Evolutionary conservation across 1,140 invertebrate genomes (phyloP).

Genomic region (Campoletis sonorensis): DNA sequence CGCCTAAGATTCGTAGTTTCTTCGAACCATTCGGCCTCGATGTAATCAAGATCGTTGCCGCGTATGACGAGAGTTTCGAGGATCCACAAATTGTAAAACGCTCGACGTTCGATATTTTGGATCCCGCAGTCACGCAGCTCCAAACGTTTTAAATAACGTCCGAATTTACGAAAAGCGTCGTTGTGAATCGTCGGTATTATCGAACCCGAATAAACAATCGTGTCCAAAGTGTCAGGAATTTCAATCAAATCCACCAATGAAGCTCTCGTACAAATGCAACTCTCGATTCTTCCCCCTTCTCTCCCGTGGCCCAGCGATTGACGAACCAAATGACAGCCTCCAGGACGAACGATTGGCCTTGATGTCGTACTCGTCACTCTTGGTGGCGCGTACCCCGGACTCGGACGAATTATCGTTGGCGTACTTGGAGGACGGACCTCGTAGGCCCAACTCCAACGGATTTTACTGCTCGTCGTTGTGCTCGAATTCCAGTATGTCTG

Average conservation of each 20-base stretch:
- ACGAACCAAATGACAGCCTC: conserved; percentile 46
- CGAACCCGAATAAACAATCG: conserved; percentile 56
- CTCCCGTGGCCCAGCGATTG: conserved; percentile 3
- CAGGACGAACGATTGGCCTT: conserved; percentile 26
- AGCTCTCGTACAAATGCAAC: conserved; percentile 43
- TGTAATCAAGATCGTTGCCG: conserved; percentile 55
- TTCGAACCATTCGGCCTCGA: conserved; percentile 49
- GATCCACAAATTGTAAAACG: conserved; percentile 55
- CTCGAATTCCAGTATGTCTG: conserved; percentile 46
- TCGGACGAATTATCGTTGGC: conserved; percentile 33
- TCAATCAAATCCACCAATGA: conserved; percentile 49
- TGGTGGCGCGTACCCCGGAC: background rate
- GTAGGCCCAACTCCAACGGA: conserved; percentile 35
- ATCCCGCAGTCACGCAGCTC: conserved; percentile 62
- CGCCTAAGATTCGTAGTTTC: conserved; percentile 50
- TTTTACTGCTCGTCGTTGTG: conserved; percentile 22
- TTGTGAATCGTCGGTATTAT: conserved; percentile 51
- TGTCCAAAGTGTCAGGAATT: conserved; percentile 51
- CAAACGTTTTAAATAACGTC: conserved; percentile 57
- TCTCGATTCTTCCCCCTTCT: conserved; percentile 34
- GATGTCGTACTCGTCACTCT: conserved; percentile 10
- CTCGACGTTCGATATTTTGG: conserved; percentile 56
- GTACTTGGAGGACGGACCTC: conserved; percentile 23
- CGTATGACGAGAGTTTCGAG: conserved; percentile 56
- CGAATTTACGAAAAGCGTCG: conserved; percentile 54